Conservation (phyloP, 1,140 invertebrate species). For the Radopholus similis region DNA sequence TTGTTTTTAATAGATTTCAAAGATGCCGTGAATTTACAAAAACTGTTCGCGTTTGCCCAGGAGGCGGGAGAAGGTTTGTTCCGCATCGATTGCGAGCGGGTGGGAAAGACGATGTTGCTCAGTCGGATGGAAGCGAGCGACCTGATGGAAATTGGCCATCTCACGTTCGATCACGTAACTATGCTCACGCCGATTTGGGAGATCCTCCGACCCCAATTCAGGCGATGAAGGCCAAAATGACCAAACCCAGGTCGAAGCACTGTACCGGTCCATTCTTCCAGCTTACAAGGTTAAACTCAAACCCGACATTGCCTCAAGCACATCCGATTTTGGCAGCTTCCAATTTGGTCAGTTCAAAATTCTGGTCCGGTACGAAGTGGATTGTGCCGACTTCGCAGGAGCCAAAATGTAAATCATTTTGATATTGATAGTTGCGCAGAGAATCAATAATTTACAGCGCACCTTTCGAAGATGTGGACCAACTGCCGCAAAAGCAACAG, state of each 20-base stretch:
- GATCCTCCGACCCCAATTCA: too few relatives aligned
- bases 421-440: not conserved
- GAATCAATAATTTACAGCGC: constrained; percentile 18
- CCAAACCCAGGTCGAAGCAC: constrained; percentile 52
- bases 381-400: constrained; percentile 52
- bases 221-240: constrained; percentile 52
- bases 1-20: not conserved
- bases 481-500: constrained; percentile 50
- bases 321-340: constrained; percentile 29
- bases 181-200: too few relatives aligned
- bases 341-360: constrained; percentile 58
- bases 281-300: constrained; percentile 26
- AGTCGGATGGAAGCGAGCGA: constrained; percentile 59
- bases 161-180: constrained; percentile 58
- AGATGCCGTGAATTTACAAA: constrained; percentile 59
- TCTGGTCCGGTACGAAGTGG: constrained; percentile 57
- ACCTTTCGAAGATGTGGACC: constrained; percentile 37
- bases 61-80: constrained; percentile 47
- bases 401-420: constrained; percentile 10
- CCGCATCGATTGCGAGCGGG: constrained; percentile 59
- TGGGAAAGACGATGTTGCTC: constrained; percentile 57
- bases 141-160: constrained; percentile 58
- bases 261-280: constrained; percentile 58
- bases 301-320: not conserved
- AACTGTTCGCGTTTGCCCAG: constrained; percentile 58